Base-by-base conservation (phyloP, 1,140 invertebrate species). In the Saccostrea glomerata region DNA sequence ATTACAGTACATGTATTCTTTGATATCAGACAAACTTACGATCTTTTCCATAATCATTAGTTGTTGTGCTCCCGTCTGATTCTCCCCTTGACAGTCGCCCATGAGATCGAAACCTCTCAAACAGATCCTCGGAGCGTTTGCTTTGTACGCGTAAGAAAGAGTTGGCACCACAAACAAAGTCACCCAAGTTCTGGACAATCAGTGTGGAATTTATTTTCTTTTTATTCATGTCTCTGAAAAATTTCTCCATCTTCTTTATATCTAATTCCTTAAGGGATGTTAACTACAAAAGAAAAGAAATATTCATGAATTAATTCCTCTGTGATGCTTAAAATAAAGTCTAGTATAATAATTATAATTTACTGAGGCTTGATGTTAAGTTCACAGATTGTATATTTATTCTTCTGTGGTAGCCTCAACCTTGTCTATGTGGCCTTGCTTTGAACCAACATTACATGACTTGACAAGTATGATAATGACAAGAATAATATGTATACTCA, bases 141-240 rank as follows among this genome's bases (percentile, higher is more conserved):
- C 58, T 86, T 58, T 88, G 56, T 15, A 90, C 63, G 30, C 87
- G 84, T 73, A 90, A 55, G 40, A 90, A 90, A 17, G 86, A 88
- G 84, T 90, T 87, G 23, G 36, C 66, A n/a, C 89, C 89, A 86
- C 89, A 90, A 15, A 90, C 87, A 90, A 90, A 88, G 23, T 88
- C 63, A 1, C 89, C 89, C 25, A 90, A 54, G 7, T 85, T 70
- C n/a, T 87, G 73, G 9, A 90, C 60, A 17, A 90, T 63, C 58
- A 63, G 25, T 25, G 84, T 20, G 23, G 86, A 84, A 58, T 90
- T 86, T 40, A 87, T n/a, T 66, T 55, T 55, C 56, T 85, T 25
- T 36, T 60, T 82, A 23, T 77, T 82, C 40, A 85, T 82, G 84
- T 85, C 56, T 77, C 60, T 12, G 23, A 89, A 73, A 13, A 85